phyloP scores from a whole-genome alignment of 92 coral and sea anemone genomes.

The Palythoa grandis region DNA sequence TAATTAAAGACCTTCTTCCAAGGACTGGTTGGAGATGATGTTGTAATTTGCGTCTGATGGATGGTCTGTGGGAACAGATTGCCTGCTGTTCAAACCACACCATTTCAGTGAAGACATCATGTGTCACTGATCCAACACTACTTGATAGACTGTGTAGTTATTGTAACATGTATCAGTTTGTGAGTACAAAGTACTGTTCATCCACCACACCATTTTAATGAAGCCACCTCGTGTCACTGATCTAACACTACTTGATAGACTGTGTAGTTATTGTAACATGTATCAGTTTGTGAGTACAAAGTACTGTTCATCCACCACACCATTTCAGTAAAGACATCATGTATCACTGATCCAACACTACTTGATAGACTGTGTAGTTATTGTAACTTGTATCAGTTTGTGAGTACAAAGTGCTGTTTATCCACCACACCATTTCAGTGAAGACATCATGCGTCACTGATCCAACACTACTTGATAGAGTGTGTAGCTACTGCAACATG shows the following conservation, averaged over 20 bases:
- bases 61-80: no score
- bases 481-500: background rate
- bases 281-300: background rate
- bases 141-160: background rate
- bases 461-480: no score
- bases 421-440: background rate
- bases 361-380: background rate
- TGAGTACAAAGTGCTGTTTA: background rate
- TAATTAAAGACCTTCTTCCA: no score
- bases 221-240: background rate
- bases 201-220: background rate
- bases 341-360: background rate
- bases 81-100: background rate
- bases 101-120: background rate
- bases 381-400: background rate
- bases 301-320: constrained; percentile 6
- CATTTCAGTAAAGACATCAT: background rate
- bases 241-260: background rate
- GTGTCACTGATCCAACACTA: background rate
- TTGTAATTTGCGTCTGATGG: no score
- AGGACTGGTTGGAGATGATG: no score
- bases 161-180: background rate
- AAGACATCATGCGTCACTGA: background rate
- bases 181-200: background rate
- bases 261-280: background rate